Base-by-base conservation (phyloP, 2,113 vertebrate genomes). In the Tragelaphus imberbis region DNA sequence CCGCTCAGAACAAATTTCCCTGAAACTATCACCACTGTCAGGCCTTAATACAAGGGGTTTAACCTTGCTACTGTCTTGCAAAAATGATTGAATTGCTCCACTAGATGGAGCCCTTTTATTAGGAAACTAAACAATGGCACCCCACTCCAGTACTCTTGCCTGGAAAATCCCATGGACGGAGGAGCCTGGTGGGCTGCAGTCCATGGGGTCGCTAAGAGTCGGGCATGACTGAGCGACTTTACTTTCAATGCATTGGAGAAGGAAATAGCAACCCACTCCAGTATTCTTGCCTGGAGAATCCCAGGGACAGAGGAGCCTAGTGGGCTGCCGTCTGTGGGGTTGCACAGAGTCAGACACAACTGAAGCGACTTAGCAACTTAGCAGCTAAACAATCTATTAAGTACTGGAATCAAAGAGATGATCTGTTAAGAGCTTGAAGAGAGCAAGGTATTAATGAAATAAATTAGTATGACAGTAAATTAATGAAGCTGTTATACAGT, bases 21-120 rank as follows among this genome's bases (percentile, higher is more conserved):
- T 91, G 56, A 75, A n/a, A 59, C 13, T 77, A 9, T 36, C 65
- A n/a, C n/a, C 28, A 14, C 16, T 92, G 61, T 75, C 25, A 90
- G 17, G 15, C n/a, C 9, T 79, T 15, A 25, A 4, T 79, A 23
- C 59, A 44, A 44, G 44, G 56, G 5, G 4, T 65, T 86, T 79
- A 68, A n/a, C n/a, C 51, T 79, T 85, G 25, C 23, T 47, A 2
- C 25, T 55, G 21, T 84, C 17, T 7, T 77, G 44, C 21, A 71
- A 17, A 0, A 28, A 0, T 44, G 30, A 33, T 28, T 84, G 49
- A 84, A 86, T 65, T 87, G 10, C 2, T 79, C 95, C 97, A 94
- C 95, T 96, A 97, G 97, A 44, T 97, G 97, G 97, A 91, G 95
- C 88, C 23, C 13, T 82, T 82, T 85, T 65, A 28, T 65, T 82